Evolutionary conservation across 1,140 invertebrate species (phyloP).

Genomic region (Drosophila varians): DNA sequence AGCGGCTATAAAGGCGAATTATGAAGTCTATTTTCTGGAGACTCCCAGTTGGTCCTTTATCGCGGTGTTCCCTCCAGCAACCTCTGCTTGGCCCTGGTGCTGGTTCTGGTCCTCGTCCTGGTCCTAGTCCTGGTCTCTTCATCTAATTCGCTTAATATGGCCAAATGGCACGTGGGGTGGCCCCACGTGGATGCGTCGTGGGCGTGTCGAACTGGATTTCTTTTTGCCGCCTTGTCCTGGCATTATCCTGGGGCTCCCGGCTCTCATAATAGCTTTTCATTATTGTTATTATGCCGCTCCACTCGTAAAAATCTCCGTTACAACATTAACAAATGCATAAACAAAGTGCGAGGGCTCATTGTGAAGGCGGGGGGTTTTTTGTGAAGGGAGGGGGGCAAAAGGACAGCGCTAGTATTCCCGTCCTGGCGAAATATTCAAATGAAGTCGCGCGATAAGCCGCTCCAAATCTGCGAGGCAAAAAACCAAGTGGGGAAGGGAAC

Average conservation of each 20-base stretch:
- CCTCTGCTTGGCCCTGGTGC: background rate
- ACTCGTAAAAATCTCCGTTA: slow-evolving; percentile 81
- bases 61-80: background rate
- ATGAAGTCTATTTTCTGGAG: slow-evolving; percentile 42
- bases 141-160: slow-evolving; percentile 80
- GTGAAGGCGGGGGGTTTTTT: background rate
- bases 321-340: slow-evolving; percentile 83
- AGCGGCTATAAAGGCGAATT: slow-evolving; percentile 76
- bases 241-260: slow-evolving; percentile 52
- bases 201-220: slow-evolving; percentile 64
- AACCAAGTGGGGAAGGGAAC: too few relatives aligned
- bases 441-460: slow-evolving; percentile 82
- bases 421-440: slow-evolving; percentile 72
- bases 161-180: slow-evolving; percentile 62
- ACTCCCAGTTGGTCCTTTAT: slow-evolving; percentile 15
- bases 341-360: slow-evolving; percentile 55
- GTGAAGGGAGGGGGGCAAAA: background rate
- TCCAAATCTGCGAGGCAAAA: slow-evolving; percentile 69
- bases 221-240: slow-evolving; percentile 42
- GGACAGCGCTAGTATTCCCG: background rate
- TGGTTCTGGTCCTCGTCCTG: background rate
- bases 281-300: slow-evolving; percentile 80
- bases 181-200: slow-evolving; percentile 21
- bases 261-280: slow-evolving; percentile 83
- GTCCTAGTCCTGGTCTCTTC: background rate